Conservation (phyloP, 2,797 vertebrate genomes). For the Tympanoctomys barrerae region DNA sequence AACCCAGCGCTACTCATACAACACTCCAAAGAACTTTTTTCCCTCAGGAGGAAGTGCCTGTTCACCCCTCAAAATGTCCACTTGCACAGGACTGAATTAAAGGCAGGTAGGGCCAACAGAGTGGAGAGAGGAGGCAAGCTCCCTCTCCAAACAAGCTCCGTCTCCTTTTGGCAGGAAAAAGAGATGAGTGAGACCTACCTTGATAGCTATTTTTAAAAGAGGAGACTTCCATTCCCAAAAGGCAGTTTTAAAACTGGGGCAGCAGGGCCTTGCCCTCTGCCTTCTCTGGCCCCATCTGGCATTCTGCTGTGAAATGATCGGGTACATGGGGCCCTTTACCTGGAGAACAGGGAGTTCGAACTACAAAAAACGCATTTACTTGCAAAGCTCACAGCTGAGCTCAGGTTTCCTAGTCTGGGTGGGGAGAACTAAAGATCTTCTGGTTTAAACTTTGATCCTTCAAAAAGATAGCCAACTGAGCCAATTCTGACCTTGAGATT, state of each 20-base stretch:
- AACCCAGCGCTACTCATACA: slow-evolving; percentile 3
- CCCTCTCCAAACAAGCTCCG: not conserved
- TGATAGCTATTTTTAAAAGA: slow-evolving; percentile 65
- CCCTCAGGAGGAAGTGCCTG: not conserved
- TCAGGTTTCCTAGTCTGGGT: slow-evolving; percentile 49
- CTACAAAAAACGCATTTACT: slow-evolving; percentile 77
- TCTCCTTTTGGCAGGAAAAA: slow-evolving; percentile 43
- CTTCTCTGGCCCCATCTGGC: slow-evolving; percentile 50
- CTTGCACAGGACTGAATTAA: not conserved
- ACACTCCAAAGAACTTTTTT: slow-evolving; percentile 9
- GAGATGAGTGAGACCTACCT: slow-evolving; percentile 63
- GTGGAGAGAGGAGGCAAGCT: not conserved
- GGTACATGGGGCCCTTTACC: slow-evolving; percentile 52
- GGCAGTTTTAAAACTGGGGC: slow-evolving; percentile 72
- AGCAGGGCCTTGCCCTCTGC: not conserved
- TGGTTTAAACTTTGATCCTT: slow-evolving; percentile 76
- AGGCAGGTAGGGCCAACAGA: not conserved
- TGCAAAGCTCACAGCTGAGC: slow-evolving; percentile 64
- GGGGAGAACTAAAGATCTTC: slow-evolving; percentile 66
- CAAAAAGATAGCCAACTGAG: slow-evolving; percentile 68
- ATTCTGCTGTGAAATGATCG: slow-evolving; percentile 54
- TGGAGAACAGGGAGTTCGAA: slow-evolving; percentile 46
- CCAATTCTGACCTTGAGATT: slow-evolving; percentile 54
- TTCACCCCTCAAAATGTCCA: not conserved
- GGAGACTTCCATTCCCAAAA: slow-evolving; percentile 66